A percentile compares a stretch with the other conserved stretches of the same genome.
Conservation (phyloP, 2,888 invertebrate species). For the Cephus spinipes region DNA sequence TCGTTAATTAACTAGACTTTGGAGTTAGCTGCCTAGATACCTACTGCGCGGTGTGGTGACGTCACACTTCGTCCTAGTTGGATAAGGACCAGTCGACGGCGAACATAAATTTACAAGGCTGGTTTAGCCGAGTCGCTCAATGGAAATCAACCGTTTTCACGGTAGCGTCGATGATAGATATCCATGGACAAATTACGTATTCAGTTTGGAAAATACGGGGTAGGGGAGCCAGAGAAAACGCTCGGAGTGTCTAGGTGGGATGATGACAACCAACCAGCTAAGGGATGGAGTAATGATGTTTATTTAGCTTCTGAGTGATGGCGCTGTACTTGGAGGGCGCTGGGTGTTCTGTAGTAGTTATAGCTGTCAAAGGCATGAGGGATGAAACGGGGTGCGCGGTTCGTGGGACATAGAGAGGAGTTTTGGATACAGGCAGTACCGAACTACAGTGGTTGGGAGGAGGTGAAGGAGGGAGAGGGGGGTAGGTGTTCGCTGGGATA, state of each 20-base stretch:
- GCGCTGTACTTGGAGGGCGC: not conserved
- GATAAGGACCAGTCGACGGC: not conserved
- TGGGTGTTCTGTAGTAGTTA: not conserved
- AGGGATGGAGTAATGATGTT: conserved; percentile 58
- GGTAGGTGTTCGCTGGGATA: not conserved
- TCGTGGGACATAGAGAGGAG: not conserved
- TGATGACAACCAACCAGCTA: conserved; percentile 8
- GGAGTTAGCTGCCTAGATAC: conserved; percentile 24
- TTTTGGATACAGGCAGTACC: not conserved
- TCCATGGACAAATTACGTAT: conserved; percentile 46
- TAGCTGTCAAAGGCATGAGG: not conserved
- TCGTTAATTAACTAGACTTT: conserved; percentile 40
- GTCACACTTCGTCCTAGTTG: conserved; percentile 5
- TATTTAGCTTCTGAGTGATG: conserved; percentile 54
- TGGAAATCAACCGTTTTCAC: not conserved
- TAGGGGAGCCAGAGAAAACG: conserved; percentile 7
- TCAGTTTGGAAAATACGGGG: conserved; percentile 33
- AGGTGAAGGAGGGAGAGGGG: no score
- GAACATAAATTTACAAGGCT: not conserved
- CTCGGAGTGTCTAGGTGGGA: not conserved
- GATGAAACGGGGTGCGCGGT: no score
- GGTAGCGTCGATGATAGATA: not conserved
- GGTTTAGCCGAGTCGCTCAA: not conserved
- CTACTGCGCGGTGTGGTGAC: not conserved
- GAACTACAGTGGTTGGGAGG: not conserved